Evolutionary conservation across 2,888 invertebrate genomes (phyloP).

Genomic region (Malthinus flaveolus): DNA sequence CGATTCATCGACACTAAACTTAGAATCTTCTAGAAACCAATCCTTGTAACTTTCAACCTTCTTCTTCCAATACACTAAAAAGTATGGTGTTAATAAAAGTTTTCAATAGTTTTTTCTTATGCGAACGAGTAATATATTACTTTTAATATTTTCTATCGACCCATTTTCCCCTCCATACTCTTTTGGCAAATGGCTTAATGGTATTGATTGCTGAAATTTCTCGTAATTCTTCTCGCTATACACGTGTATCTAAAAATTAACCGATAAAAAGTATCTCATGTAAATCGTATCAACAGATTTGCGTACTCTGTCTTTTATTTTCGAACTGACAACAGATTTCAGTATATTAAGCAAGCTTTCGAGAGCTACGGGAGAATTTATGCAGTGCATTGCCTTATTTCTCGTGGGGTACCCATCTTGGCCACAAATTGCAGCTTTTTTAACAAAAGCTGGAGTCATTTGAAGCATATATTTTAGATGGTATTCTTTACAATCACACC

Average conservation of each 20-base stretch:
- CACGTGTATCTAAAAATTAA: no score
- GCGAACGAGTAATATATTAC: background rate
- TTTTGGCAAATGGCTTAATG: background rate
- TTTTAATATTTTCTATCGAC: background rate
- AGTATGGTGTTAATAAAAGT: no score
- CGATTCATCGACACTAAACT: conserved; percentile 57
- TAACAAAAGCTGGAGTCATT: background rate
- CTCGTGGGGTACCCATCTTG: background rate
- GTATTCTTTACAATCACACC: background rate
- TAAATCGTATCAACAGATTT: background rate
- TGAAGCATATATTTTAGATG: background rate
- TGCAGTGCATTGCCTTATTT: background rate
- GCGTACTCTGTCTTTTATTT: background rate
- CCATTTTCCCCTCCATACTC: background rate
- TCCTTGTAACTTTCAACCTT: conserved; percentile 57
- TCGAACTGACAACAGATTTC: background rate
- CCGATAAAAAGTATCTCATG: no score
- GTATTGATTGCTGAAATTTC: background rate
- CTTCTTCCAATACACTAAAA: conserved; percentile 56
- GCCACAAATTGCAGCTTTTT: background rate
- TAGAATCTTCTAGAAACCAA: conserved; percentile 59
- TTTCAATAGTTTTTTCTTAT: background rate
- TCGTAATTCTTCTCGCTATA: no score
- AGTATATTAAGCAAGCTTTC: background rate
- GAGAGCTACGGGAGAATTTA: background rate